Base-by-base conservation (phyloP, 2,113 vertebrate species). In the Strix uralensis region DNA sequence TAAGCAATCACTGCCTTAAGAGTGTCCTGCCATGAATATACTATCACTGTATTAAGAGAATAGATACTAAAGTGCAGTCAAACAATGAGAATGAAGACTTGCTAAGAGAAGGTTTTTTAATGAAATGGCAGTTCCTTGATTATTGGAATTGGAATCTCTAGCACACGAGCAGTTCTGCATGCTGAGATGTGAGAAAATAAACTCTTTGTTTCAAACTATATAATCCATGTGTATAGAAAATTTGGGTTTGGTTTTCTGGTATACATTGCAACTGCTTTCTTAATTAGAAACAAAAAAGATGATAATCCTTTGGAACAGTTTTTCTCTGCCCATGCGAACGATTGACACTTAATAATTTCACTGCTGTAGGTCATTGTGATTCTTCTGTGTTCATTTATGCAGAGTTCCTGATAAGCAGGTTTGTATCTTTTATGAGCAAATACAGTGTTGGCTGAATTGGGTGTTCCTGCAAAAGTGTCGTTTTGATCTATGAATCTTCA, bases 401-500 rank as follows among this genome's bases (percentile, higher is more conserved):
- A 27, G 81, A 82, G 23, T 63, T 95, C 87, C 80, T 95, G 91
- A 95, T 87, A 72, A 86, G 82, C 63, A 89, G 80, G 54, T 87
- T 94, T 81, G 86, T 79, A 27, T 66, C 62, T 91, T 77, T 88
- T 82, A 84, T 44, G 5, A 94, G 85, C 67, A 84, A 52, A 88
- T 67, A 83, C 0, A 0, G 23, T 62, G 66, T 79, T 94, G 86
- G 74, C 70, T 97, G 86, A 49, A 55, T 25, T 75, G 62, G 70
- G 87, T 74, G 40, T 83, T 95, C 79, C 77, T 82, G 78, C 63
- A 66, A 51, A 95, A 73, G 17, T 94, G 93, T 87, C 94, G 82
- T 93, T 96, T 97, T 96, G 91, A 90, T 96, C 94, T 92, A 71
- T 86, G 86, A 63, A 91, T 79, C 92, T 49, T 91, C 46, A 7